Conservation (phyloP, 2,797 vertebrate species). For the Odontamblyopus rebecca region DNA sequence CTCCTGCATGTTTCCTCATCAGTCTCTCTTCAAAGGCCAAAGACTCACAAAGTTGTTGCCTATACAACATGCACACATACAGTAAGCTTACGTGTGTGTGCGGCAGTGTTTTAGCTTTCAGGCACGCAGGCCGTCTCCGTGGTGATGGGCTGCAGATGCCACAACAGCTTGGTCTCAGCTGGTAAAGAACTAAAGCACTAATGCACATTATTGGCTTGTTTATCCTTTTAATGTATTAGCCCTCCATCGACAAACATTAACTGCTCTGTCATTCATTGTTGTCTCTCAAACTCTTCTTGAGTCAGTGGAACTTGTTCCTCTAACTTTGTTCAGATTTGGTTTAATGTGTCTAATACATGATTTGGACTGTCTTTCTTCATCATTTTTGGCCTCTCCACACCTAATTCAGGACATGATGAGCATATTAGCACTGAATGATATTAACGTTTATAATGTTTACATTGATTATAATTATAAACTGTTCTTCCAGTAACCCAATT, state of each 20-base stretch:
- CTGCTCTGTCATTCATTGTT: conserved; percentile 1
- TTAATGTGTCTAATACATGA: no score
- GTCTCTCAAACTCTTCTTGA: neutral
- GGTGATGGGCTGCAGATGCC: conserved; percentile 48
- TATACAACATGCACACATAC: neutral
- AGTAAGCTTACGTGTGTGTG: conserved; percentile 12
- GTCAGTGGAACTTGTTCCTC: neutral
- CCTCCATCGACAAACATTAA: neutral
- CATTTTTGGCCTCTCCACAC: no score
- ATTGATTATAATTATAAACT: neutral
- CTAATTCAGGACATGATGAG: no score
- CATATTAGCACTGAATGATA: neutral
- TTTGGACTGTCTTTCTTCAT: no score
- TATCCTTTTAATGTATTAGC: neutral
- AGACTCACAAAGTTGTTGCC: conserved; percentile 26
- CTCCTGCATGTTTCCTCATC: conserved; percentile 21
- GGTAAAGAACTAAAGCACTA: conserved; percentile 21
- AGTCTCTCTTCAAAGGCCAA: conserved; percentile 54
- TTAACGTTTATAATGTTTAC: neutral
- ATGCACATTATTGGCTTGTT: conserved; percentile 7
- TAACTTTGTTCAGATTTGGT: neutral
- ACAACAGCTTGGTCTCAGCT: conserved; percentile 39
- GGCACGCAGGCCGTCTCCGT: conserved; percentile 51
- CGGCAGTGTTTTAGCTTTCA: conserved; percentile 46
- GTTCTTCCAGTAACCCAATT: neutral